Conservation (phyloP, 2,113 vertebrate species). For the Myanophis thanlyinensis region DNA sequence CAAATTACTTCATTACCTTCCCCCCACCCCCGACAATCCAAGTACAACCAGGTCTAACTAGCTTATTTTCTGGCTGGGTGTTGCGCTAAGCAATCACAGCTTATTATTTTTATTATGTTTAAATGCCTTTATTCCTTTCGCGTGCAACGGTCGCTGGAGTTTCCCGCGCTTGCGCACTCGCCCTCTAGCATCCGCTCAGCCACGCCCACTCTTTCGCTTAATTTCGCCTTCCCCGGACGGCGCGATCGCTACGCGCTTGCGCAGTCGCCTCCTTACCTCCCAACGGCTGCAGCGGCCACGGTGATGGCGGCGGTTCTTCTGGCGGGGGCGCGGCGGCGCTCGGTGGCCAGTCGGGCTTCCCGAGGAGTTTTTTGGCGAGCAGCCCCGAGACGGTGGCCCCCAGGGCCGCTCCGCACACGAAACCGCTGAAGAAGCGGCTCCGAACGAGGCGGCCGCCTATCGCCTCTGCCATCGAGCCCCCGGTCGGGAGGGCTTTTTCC, state of each 20-base stretch:
- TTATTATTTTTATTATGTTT: too few relatives aligned
- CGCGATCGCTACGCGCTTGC: not conserved
- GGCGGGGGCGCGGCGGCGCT: accelerated
- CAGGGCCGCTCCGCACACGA: constrained; percentile 57
- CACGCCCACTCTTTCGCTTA: too few relatives aligned
- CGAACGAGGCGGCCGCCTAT: not conserved
- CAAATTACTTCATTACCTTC: not conserved
- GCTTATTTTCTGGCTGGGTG: not conserved
- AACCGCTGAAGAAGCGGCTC: constrained; percentile 56
- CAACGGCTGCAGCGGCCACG: accelerated
- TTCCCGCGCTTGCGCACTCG: too few relatives aligned
- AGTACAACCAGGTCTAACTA: not conserved
- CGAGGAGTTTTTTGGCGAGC: constrained; percentile 40
- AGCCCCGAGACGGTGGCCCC: constrained; percentile 54
- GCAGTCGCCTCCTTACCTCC: not conserved
- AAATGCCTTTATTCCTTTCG: not conserved
- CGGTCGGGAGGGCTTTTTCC: accelerated
- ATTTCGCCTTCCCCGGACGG: not conserved
- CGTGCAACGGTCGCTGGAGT: too few relatives aligned
- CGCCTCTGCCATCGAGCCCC: constrained; percentile 34
- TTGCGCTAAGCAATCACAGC: not conserved
- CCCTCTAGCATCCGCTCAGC: not conserved
- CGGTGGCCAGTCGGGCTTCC: not conserved
- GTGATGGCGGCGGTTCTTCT: accelerated
- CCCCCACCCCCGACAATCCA: too few relatives aligned